Base-by-base conservation (phyloP, 1,140 invertebrate species). In the Lepidotrigona ventralis region DNA sequence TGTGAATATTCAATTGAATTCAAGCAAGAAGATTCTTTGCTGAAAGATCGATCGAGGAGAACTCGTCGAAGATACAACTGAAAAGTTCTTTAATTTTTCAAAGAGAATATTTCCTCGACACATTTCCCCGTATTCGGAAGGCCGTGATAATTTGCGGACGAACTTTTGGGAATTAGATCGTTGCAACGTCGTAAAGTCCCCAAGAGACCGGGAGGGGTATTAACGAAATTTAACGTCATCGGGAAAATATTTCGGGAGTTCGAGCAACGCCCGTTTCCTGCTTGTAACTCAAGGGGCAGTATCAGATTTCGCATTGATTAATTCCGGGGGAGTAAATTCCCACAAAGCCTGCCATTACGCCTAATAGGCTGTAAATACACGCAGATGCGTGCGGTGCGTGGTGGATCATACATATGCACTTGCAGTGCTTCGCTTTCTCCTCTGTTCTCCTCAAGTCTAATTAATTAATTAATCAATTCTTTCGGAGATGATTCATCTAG, bases 361-460 rank as follows among this genome's bases (percentile, higher is more conserved):
- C 74, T 83, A 84, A 88, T 87, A 68, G 85, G 82, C 76, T 88
- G 86, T 87, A 87, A 87, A 87, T 88, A 87, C 83, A 79, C 86
- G 85, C 85, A 76, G 71, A 79, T 88, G 75, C 81, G 75, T 79
- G 46, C 26, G 21, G 54, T 63, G 76, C 73, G 81, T 81, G 85
- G 73, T 72, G 71, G 71, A 85, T 83, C 86, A 85, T 88, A 68
- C 56, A 70, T 83, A 83, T 79, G 78, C 64, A 80, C 80, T 46
- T 21, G 39, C 8, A 66, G 39, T 58, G 51, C 60, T 79, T 46
- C 70, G 81, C 58, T 69, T 80, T 60, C 77, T 84, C 29, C 12
- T n/a, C 15, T 66, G 1, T 53, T 33, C 86, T 86, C 79, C 39
- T 39, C 6, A 33, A 33, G 39, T 46, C 39, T 8, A 46, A 46